Evolutionary conservation across 2,113 vertebrate genomes (phyloP).

Genomic region (Colossoma macropomum): DNA sequence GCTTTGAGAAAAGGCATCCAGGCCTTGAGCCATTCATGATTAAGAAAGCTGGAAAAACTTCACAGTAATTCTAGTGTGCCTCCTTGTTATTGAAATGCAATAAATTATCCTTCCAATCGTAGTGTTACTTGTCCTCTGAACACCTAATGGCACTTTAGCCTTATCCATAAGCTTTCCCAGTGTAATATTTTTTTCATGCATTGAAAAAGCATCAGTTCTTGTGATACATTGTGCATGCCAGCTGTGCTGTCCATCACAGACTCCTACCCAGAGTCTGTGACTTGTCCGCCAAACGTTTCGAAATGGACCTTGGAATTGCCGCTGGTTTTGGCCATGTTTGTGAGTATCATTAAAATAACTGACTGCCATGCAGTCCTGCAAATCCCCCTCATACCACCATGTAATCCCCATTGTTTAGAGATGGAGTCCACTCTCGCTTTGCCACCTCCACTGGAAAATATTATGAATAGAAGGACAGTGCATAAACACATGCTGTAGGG

Average conservation of each 20-base stretch:
- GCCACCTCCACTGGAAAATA: conserved; percentile 26
- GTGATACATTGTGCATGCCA: neutral
- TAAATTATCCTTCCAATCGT: neutral
- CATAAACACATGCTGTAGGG: neutral
- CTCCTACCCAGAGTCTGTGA: neutral
- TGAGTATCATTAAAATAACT: conserved; percentile 44
- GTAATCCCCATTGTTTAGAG: conserved; percentile 44
- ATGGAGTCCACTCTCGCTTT: neutral
- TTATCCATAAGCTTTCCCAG: neutral
- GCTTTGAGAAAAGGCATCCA: conserved; percentile 51
- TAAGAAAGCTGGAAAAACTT: neutral
- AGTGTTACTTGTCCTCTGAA: neutral
- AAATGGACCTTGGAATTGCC: neutral
- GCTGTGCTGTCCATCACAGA: neutral
- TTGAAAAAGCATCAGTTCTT: neutral
- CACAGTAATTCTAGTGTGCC: neutral
- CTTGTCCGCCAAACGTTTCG: neutral
- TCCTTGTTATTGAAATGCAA: no score
- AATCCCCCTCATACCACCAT: conserved; percentile 42
- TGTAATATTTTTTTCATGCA: neutral
- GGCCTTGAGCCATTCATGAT: neutral
- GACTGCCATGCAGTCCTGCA: conserved; percentile 24
- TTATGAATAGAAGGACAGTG: conserved; percentile 11
- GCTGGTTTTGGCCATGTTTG: conserved; percentile 31
- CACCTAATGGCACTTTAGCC: neutral